Evolutionary conservation across 2,797 vertebrate genomes (phyloP), one percentile per base, ranked within the genome.

Genomic region (Echeneis naucrates): DNA sequence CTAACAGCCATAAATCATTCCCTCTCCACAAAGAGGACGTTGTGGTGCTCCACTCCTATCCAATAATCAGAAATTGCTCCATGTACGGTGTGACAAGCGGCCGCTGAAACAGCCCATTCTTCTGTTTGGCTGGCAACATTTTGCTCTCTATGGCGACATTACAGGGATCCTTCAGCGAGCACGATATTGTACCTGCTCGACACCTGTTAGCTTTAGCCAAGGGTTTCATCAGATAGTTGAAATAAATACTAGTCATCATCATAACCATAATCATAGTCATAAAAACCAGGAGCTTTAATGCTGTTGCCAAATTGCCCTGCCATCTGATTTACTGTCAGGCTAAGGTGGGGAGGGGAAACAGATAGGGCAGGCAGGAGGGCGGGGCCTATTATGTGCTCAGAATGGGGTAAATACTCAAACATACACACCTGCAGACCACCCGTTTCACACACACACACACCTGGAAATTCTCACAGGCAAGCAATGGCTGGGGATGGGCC

Each of bases 161-260:
- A 91, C 84, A 87, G 87, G 85, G 81, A 94, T 95, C 94, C 92
- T 91, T 95, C 93, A 95, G 86, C 93, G 63, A 64, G 88, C 78
- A 23, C 51, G 83, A 93, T 94, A 94, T 93, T 94, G 91, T 90
- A 89, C 89, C 87, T 92, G 85, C 89, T 88, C 86, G 77, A 92
- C 94, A 95, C 93, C 94, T 95, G 94, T 93, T 93, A 83, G 90
- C 87, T 90, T 87, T 83, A 88, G 86, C 84, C 85, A 45, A 77
- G 75, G 68, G 88, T 93, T 93, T 94, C 90, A 94, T 94, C 93
- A 92, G 91, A 92, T 93, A 92, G 91, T 91, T 90, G 87, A 90
- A 92, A 92, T 92, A 94, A 94, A 94, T 93, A 92, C 91, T 85
- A 89, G 88, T 93, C 91, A 92, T 95, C 92, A 93, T 93, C 92